Evolutionary conservation across 2,888 invertebrate genomes (phyloP).

Genomic region (Dryocosmus kuriphilus): DNA sequence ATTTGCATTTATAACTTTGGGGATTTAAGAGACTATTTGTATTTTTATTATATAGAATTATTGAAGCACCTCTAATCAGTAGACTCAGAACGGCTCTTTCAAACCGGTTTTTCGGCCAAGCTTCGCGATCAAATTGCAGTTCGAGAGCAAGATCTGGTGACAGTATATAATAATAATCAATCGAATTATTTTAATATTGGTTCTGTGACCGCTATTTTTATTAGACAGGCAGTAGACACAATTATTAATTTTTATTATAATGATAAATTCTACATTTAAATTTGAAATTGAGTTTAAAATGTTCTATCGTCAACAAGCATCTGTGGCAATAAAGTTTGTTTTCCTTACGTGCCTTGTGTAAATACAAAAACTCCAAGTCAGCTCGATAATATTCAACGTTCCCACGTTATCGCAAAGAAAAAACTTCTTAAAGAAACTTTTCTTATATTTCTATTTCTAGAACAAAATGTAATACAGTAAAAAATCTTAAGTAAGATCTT

Average conservation of each 20-base stretch:
- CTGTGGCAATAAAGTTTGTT: not conserved
- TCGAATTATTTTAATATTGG: not conserved
- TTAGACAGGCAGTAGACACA: not conserved
- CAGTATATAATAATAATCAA: not conserved
- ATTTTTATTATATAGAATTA: not conserved
- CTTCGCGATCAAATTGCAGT: slow-evolving; percentile 17
- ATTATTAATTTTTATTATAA: not conserved
- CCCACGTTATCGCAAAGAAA: not conserved
- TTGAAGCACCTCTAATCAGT: not conserved
- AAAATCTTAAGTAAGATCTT: no score
- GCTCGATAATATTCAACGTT: not conserved
- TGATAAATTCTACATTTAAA: no score
- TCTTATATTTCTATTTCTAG: not conserved
- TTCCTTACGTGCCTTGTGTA: not conserved
- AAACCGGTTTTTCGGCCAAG: slow-evolving; percentile 31
- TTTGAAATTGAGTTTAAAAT: not conserved
- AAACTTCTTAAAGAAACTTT: not conserved
- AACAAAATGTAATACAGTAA: no score
- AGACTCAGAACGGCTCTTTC: not conserved
- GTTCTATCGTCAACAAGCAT: not conserved
- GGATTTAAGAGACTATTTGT: not conserved
- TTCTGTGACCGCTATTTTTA: not conserved
- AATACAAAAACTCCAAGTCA: not conserved
- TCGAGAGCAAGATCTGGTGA: not conserved
- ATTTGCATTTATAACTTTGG: not conserved